These are phyloP conservation scores for Eubucco bourcierii DNA, from an alignment of 2,113 vertebrate genomes.

Conservation along the genomic window DNA sequence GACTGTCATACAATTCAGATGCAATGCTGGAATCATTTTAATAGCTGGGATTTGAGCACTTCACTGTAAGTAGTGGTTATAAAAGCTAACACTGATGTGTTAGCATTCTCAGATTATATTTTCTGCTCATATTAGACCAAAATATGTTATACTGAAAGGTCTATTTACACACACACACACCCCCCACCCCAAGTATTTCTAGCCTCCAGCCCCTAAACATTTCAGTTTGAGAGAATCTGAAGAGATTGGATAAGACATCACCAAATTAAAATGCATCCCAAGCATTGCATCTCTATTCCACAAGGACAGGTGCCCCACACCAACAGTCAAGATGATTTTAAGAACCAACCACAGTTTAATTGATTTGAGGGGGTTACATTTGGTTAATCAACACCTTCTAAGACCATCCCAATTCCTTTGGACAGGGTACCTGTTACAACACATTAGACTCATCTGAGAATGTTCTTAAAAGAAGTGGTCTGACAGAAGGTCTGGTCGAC, in stretches of 20 bases:
- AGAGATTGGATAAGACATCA: background rate
- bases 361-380: constrained; percentile 62
- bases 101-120: background rate
- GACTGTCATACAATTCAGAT: constrained; percentile 59
- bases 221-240: background rate
- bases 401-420: constrained; percentile 70
- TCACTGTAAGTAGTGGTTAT: background rate
- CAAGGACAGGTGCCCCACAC: constrained; percentile 72
- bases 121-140: background rate
- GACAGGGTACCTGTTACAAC: constrained; percentile 93
- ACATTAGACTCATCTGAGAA: constrained; percentile 98
- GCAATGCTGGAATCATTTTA: constrained; percentile 76
- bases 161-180: too few relatives aligned
- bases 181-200: background rate
- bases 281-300: constrained; percentile 74
- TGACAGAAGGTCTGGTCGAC: constrained; percentile 88
- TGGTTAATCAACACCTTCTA: constrained; percentile 73
- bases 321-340: constrained; percentile 70
- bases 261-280: constrained; percentile 69
- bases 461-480: constrained; percentile 97
- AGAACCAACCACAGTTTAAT: constrained; percentile 63
- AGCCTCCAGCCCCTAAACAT: background rate
- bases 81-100: background rate
- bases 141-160: background rate
- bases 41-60: background rate